Evolutionary conservation across 2,888 invertebrate genomes (phyloP).

Genomic region (Cremastobaeus sp.): DNA sequence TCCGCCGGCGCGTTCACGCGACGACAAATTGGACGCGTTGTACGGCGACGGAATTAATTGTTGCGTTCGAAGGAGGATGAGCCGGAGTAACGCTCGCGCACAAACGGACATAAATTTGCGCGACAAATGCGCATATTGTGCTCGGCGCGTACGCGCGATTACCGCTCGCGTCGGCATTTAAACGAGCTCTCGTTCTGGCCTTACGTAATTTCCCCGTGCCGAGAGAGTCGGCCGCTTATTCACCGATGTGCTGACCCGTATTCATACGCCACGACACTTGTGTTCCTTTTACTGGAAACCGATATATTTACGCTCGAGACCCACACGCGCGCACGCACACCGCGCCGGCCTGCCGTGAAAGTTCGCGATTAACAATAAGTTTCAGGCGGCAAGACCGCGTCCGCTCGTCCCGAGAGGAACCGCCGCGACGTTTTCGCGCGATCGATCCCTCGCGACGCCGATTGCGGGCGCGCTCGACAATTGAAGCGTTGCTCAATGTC

Average conservation of each 20-base stretch:
- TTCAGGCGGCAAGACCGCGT: constrained; percentile 15
- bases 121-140: constrained; percentile 50
- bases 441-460: too few species aligned
- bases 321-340: background rate
- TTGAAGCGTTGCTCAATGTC: too few species aligned
- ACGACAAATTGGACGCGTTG: constrained; percentile 23
- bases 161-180: constrained; percentile 68
- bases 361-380: constrained; percentile 51
- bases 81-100: constrained; percentile 16
- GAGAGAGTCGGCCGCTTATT: constrained; percentile 71
- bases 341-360: constrained; percentile 40
- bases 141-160: constrained; percentile 43
- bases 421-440: constrained; percentile 1
- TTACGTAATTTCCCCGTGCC: constrained; percentile 73
- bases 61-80: background rate
- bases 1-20: too few species aligned
- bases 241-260: constrained; percentile 76
- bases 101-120: constrained; percentile 44
- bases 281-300: constrained; percentile 67
- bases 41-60: constrained; percentile 24
- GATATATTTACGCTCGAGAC: constrained; percentile 60
- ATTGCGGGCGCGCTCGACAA: too few species aligned
- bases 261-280: constrained; percentile 67
- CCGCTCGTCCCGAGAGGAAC: constrained; percentile 17
- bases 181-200: constrained; percentile 74